These are phyloP conservation scores for Irena cyanogastra DNA, from an alignment of 2,113 vertebrate species.

Conservation along the genomic window DNA sequence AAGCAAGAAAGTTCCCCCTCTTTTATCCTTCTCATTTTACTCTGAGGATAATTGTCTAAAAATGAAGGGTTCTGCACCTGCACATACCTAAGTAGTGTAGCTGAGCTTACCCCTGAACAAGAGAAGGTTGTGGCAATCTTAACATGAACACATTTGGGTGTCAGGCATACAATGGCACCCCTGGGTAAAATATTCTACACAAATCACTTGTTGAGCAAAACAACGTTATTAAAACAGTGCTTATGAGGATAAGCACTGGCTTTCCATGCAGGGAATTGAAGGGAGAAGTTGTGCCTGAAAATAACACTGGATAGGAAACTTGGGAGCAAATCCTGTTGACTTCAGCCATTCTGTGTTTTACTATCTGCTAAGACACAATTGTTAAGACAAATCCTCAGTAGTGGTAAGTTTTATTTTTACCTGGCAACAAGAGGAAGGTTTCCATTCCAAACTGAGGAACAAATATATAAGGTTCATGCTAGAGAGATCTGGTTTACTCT, in stretches of 20 bases:
- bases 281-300: not conserved
- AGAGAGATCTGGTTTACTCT: not conserved
- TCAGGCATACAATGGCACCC: not conserved
- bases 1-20: not conserved
- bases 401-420: not conserved
- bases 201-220: not conserved
- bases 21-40: not conserved
- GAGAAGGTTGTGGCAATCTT: not conserved
- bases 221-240: too few relatives aligned
- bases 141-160: not conserved
- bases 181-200: not conserved
- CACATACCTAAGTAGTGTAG: not conserved
- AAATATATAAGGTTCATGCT: accelerated
- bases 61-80: not conserved
- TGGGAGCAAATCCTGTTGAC: not conserved
- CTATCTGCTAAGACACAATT: not conserved
- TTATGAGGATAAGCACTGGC: accelerated
- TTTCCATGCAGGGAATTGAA: not conserved
- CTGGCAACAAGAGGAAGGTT: not conserved
- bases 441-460: not conserved
- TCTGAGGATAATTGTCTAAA: not conserved
- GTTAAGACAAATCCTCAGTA: not conserved
- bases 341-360: not conserved
- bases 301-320: accelerated
- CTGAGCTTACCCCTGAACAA: not conserved